A percentile compares a stretch with the other conserved stretches of the same genome.
These are phyloP conservation scores for Loris lydekkerianus DNA, from an alignment of 2,797 vertebrate species.

Conservation along the genomic window DNA sequence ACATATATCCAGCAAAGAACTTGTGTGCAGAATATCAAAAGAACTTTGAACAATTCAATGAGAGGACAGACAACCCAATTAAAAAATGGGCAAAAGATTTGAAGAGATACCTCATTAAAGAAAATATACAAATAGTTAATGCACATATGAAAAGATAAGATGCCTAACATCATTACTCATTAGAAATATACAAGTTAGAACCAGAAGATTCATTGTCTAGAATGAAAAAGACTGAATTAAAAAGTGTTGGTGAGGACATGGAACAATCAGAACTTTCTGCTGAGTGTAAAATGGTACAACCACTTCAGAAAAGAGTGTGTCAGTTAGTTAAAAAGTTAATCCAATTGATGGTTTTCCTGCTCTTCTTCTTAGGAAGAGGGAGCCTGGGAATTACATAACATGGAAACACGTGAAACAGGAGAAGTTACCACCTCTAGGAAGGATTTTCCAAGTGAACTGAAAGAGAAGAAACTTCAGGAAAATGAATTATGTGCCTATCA, in stretches of 20 bases:
- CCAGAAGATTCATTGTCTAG: background rate
- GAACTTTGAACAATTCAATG: background rate
- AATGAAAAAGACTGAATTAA: background rate
- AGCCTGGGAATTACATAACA: too few relatives aligned
- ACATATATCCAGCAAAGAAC: background rate
- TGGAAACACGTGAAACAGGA: too few relatives aligned
- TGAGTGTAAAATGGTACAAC: background rate
- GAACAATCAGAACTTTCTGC: background rate
- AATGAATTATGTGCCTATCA: too few relatives aligned
- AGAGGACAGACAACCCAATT: background rate
- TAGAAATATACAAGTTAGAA: constrained; percentile 28
- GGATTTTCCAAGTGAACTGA: too few relatives aligned
- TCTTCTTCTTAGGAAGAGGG: too few relatives aligned
- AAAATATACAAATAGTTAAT: background rate
- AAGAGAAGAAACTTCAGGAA: too few relatives aligned
- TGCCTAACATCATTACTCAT: background rate
- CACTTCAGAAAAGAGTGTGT: background rate
- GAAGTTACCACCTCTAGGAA: too few relatives aligned
- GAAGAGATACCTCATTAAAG: background rate
- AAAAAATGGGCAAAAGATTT: background rate
- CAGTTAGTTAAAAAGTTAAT: background rate
- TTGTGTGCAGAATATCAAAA: background rate
- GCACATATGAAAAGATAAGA: background rate
- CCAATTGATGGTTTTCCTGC: too few relatives aligned
- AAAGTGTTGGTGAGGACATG: background rate